Evolutionary conservation across 1,140 invertebrate genomes (phyloP), one percentile per base, ranked within the genome.

Genomic region (Temnothorax longispinosus): DNA sequence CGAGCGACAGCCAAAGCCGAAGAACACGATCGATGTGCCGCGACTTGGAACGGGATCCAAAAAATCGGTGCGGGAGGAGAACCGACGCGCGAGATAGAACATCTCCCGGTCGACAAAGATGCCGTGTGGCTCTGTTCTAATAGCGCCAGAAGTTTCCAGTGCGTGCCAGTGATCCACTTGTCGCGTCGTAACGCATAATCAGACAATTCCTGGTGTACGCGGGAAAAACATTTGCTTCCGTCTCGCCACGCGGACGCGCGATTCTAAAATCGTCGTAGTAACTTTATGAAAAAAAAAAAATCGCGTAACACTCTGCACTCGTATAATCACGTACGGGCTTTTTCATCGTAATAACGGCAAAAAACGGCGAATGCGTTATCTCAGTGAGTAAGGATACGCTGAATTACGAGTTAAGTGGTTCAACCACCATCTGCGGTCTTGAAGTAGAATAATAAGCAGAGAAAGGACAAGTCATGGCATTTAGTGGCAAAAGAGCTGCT

Each of bases 101-200:
- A 50, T 56, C 27, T 56, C 32, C 3, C 32, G n/a, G 3, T 52
- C 38, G 65, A 72, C 50, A 71, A 72, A 81, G 27, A 27, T 15
- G 15, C 21, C 77, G 41, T 21, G 72, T 21, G 72, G 27, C 15
- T 78, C 11, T 41, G 11, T 52, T n/a, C 15, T 71, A 64, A 81
- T 60, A 35, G 15, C 35, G 8, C 6, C 18, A 11, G 13, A 27
- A 18, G 21, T 41, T 41, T 32, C 21, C 35, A 44, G 54, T 60
- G 7, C 50, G 74, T 85, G 10, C 84, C 38, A 78, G 72, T 86
- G 64, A 86, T 86, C 85, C 44, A 86, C 77, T 86, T 86, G 52
- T 58, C 74, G 32, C 75, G 27, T 77, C 60, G 6, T 65, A 41
- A 27, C n/a, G 38, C 41, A 60, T 38, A 80, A 80, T 81, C 47